phyloP scores from a whole-genome alignment of 2,888 invertebrate genomes.

The Melanotus villosus region DNA sequence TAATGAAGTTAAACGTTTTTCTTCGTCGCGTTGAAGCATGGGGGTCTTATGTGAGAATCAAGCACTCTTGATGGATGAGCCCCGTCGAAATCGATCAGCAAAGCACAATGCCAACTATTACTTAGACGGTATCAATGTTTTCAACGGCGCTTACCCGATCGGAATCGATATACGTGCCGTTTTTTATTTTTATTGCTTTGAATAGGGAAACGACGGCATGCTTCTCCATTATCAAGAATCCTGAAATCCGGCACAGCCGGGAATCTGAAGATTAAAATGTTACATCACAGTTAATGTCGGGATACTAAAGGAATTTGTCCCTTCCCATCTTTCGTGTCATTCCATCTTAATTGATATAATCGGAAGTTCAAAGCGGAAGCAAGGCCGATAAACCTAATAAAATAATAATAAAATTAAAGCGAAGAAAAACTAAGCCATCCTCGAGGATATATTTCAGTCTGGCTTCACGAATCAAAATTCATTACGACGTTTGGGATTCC shows the following conservation, averaged over 20 bases:
- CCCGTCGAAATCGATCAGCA: slow-evolving; percentile 30
- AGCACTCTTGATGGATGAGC: slow-evolving; percentile 31
- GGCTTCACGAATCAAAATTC: slow-evolving; percentile 16
- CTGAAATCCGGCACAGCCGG: not conserved
- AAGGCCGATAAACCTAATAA: not conserved
- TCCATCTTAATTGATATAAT: not conserved
- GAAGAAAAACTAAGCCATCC: not conserved
- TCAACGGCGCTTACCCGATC: slow-evolving; percentile 30
- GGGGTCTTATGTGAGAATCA: not conserved
- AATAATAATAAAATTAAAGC: slow-evolving; percentile 2
- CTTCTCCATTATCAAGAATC: slow-evolving; percentile 8
- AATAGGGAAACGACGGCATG: slow-evolving; percentile 21
- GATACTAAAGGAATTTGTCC: not conserved
- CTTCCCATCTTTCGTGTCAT: not conserved
- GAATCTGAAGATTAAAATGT: slow-evolving; percentile 18
- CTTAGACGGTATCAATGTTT: slow-evolving; percentile 36
- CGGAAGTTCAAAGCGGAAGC: not conserved
- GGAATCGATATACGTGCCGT: slow-evolving; percentile 28
- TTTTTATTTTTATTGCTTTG: slow-evolving; percentile 31
- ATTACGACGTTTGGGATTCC: slow-evolving; percentile 16
- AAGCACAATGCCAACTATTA: slow-evolving; percentile 28
- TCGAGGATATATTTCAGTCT: slow-evolving; percentile 1
- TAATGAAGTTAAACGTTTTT: slow-evolving; percentile 18
- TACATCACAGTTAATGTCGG: slow-evolving; percentile 6
- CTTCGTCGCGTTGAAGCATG: not conserved